Evolutionary conservation across 2,113 vertebrate genomes (phyloP).

Genomic region (Bos taurus): DNA sequence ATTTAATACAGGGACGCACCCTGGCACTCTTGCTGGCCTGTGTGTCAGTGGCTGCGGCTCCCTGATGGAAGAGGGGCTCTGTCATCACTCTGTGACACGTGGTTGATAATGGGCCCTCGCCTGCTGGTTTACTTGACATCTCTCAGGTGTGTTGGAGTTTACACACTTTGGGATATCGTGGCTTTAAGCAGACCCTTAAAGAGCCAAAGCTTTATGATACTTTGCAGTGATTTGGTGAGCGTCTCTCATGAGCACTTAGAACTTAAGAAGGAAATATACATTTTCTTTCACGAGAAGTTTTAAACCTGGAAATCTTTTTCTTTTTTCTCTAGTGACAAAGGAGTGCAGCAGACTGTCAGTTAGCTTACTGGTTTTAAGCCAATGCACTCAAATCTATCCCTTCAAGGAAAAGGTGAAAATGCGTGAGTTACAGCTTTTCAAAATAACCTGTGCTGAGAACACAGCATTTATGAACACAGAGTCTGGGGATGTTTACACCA

Average conservation of each 20-base stretch:
- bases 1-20: not conserved
- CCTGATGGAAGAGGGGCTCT: not conserved
- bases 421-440: not conserved
- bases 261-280: not conserved
- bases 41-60: rapidly evolving
- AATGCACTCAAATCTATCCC: not conserved
- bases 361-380: not conserved
- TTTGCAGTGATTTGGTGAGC: not conserved
- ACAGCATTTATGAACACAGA: not conserved
- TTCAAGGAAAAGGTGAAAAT: not conserved
- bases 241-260: not conserved
- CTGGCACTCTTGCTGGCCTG: not conserved
- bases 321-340: not conserved
- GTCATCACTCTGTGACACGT: not conserved
- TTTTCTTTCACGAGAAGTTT: not conserved
- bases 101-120: rapidly evolving
- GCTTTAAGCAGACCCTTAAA: not conserved
- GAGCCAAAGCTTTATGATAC: not conserved
- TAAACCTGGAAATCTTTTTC: not conserved
- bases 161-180: not conserved
- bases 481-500: not conserved
- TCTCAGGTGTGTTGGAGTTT: not conserved
- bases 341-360: not conserved
- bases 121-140: not conserved
- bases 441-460: not conserved